Conservation (phyloP, 2,888 invertebrate species). For the Sesia bembeciformis region DNA sequence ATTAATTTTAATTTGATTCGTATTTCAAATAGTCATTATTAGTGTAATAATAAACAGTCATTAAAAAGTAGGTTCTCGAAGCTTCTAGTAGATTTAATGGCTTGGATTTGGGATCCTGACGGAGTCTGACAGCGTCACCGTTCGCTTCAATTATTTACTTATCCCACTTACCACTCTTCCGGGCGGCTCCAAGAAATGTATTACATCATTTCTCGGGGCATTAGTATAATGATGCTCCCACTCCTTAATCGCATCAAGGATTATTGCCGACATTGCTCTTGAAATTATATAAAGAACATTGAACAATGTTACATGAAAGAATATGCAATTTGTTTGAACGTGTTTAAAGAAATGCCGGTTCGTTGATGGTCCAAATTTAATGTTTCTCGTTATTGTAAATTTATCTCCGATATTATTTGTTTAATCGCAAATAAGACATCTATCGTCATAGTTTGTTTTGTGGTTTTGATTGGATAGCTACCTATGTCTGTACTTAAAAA, state of each 20-base stretch:
- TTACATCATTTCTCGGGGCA: conserved; percentile 1
- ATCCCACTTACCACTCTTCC: conserved; percentile 43
- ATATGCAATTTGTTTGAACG: too few species aligned
- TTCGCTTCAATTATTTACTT: conserved; percentile 45
- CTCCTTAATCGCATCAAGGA: background rate
- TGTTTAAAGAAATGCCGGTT: too few species aligned
- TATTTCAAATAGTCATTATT: too few species aligned
- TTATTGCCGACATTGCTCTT: background rate
- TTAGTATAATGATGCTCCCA: background rate
- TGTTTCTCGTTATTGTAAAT: too few species aligned
- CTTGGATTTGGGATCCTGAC: background rate
- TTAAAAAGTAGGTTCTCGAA: background rate
- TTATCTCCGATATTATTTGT: too few species aligned
- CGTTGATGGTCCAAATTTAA: too few species aligned
- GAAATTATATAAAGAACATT: background rate
- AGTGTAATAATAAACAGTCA: too few species aligned
- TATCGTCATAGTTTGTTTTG: too few species aligned
- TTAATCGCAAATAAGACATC: too few species aligned
- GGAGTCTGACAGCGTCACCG: conserved; percentile 22
- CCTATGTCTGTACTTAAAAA: too few species aligned
- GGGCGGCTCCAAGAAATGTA: background rate
- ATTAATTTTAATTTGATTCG: too few species aligned
- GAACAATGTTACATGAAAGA: background rate
- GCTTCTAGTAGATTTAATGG: background rate
- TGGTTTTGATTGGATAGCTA: too few species aligned